phyloP scores from a whole-genome alignment of 2,797 vertebrate species.

The Artibeus lituratus region DNA sequence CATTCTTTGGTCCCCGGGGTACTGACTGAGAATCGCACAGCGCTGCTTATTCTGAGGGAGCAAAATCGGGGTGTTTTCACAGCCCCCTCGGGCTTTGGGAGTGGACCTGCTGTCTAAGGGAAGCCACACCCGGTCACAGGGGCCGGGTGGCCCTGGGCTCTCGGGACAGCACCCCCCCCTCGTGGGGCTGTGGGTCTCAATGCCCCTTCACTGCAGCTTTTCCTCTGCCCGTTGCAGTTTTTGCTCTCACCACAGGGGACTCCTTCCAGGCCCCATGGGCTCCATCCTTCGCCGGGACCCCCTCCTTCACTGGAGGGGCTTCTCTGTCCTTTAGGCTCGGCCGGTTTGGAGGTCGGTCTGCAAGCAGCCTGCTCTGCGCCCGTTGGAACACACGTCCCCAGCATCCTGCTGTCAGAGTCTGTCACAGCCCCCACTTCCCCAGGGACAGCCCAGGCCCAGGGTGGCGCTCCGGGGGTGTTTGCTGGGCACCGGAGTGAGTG shows the following conservation, averaged over 20 bases:
- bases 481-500: fast-evolving
- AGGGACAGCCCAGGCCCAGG: fast-evolving
- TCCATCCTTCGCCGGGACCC: neutral
- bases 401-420: fast-evolving
- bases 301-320: neutral
- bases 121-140: neutral
- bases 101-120: neutral
- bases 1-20: fast-evolving
- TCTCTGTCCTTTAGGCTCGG: neutral
- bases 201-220: neutral
- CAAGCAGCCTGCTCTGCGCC: neutral
- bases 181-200: too few species aligned
- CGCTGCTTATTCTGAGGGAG: neutral
- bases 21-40: neutral
- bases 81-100: neutral
- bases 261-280: neutral
- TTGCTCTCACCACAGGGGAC: neutral
- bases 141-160: neutral
- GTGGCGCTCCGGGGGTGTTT: neutral
- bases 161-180: fast-evolving
- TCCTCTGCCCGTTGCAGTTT: neutral
- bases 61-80: neutral
- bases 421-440: neutral
- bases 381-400: fast-evolving
- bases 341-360: neutral